Percentiles rank a stretch among this genome's conserved stretches.
phyloP scores from a whole-genome alignment of 2,797 vertebrate genomes.

The Gephyroberyx darwinii region DNA sequence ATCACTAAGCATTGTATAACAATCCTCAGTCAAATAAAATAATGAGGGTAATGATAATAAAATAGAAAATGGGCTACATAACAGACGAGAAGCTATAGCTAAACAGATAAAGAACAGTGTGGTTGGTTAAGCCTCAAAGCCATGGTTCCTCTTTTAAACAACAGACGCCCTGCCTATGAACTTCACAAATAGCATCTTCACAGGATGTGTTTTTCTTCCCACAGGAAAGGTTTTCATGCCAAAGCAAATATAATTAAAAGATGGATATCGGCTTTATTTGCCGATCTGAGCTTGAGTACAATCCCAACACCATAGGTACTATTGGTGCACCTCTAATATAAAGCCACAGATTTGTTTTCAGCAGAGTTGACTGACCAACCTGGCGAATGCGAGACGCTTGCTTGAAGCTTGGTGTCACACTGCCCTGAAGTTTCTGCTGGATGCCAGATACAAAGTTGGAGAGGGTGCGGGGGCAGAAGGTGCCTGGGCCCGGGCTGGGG shows the following conservation, averaged over 20 bases:
- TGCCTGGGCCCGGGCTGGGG: conserved; percentile 23
- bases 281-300: neutral
- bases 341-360: neutral
- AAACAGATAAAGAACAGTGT: too few species aligned
- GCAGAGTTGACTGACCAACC: conserved; percentile 57
- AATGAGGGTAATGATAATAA: too few species aligned
- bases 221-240: neutral
- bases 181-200: too few species aligned
- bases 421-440: conserved; percentile 75
- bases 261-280: neutral
- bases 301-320: too few species aligned
- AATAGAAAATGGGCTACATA: too few species aligned
- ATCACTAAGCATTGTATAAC: too few species aligned
- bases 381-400: conserved; percentile 76
- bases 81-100: too few species aligned
- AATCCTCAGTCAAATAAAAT: too few species aligned
- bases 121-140: too few species aligned
- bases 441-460: conserved; percentile 74
- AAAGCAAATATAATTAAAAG: neutral
- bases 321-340: neutral
- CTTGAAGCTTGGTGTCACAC: conserved; percentile 71
- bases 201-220: too few species aligned
- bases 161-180: too few species aligned
- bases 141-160: too few species aligned
- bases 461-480: conserved; percentile 29